phyloP scores from a whole-genome alignment of 2,797 vertebrate species.

The Rhabdomys pumilio region DNA sequence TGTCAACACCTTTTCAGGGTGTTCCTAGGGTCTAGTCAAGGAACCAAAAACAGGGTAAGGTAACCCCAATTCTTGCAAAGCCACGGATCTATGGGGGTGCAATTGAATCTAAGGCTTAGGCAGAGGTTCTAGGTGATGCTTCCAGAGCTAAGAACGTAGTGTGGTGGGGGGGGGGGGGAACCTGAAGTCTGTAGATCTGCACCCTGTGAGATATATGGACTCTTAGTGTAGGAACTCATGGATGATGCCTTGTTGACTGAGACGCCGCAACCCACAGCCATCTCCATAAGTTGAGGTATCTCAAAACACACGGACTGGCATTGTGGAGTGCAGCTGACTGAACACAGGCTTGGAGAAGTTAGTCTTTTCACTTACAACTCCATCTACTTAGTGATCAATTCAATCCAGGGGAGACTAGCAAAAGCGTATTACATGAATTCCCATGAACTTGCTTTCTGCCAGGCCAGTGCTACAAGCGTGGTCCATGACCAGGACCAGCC shows the following conservation, averaged over 20 bases:
- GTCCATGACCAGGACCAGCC: background rate
- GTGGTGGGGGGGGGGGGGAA: background rate
- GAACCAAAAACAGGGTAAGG: conserved; percentile 26
- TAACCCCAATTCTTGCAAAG: background rate
- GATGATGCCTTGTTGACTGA: background rate
- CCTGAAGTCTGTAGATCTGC: background rate
- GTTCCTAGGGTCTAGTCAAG: background rate
- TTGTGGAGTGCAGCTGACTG: background rate
- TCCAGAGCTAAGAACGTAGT: background rate
- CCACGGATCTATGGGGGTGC: background rate
- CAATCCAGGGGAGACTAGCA: background rate
- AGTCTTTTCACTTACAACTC: background rate
- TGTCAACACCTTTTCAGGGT: conserved; percentile 17
- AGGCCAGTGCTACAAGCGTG: background rate
- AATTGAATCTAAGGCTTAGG: background rate
- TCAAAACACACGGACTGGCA: background rate
- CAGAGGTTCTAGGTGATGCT: background rate
- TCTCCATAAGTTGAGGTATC: background rate
- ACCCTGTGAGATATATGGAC: background rate
- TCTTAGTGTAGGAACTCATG: background rate
- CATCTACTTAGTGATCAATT: background rate
- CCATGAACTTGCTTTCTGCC: background rate
- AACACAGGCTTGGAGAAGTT: background rate
- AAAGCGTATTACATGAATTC: background rate
- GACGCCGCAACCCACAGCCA: background rate